Percentiles rank a stretch among this genome's conserved stretches.
Conservation (phyloP, 2,888 invertebrate species). For the Bursaphelenchus okinawaensis region DNA sequence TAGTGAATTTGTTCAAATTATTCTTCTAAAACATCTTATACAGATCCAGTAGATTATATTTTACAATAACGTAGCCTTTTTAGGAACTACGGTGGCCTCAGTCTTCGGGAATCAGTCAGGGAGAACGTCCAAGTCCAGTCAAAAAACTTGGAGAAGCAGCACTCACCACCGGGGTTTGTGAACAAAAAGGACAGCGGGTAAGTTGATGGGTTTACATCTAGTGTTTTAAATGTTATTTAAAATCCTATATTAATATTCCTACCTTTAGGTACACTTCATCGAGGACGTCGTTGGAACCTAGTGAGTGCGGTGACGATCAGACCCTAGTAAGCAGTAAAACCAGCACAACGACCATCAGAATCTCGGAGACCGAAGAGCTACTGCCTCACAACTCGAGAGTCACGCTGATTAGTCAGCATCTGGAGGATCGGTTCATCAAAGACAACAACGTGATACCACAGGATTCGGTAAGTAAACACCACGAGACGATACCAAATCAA, state of each 20-base stretch:
- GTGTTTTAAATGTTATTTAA: conserved; percentile 2
- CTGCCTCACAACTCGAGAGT: conserved; percentile 30
- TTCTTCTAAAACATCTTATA: too few species aligned
- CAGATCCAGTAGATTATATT: neutral
- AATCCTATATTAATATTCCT: neutral
- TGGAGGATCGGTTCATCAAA: conserved; percentile 44
- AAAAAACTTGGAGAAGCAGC: conserved; percentile 32
- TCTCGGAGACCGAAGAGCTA: conserved; percentile 14
- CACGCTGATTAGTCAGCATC: conserved; percentile 51
- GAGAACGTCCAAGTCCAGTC: conserved; percentile 43
- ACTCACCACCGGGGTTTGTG: conserved; percentile 50
- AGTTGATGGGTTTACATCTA: neutral
- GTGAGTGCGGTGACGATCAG: conserved; percentile 50
- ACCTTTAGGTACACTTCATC: conserved; percentile 56
- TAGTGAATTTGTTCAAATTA: too few species aligned
- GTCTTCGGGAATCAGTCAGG: conserved; percentile 55
- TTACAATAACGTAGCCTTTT: conserved; percentile 5
- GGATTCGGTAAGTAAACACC: conserved; percentile 20
- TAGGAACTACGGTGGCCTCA: conserved; percentile 47
- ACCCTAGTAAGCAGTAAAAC: neutral
- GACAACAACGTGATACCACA: conserved; percentile 13
- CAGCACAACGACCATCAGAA: conserved; percentile 21
- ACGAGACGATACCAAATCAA: too few species aligned
- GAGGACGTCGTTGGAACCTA: conserved; percentile 56
- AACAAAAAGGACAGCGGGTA: conserved; percentile 56